phyloP scores from a whole-genome alignment of 1,140 invertebrate species.

The Gonatopus flavifemur region DNA sequence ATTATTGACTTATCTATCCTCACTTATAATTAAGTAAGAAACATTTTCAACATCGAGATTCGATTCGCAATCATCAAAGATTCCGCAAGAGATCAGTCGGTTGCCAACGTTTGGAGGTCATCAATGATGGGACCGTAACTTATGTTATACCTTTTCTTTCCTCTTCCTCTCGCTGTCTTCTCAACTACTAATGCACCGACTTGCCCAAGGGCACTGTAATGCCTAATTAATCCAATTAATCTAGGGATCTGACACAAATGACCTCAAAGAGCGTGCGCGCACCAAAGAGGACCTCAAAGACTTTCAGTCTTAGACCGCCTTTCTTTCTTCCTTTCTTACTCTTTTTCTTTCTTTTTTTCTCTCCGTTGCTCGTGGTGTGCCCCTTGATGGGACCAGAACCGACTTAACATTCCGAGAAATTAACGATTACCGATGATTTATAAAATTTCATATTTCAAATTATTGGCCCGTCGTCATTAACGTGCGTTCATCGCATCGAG shows the following conservation, averaged over 20 bases:
- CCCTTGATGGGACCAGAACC: constrained; percentile 51
- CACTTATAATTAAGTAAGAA: too few relatives aligned
- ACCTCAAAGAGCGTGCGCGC: constrained; percentile 49
- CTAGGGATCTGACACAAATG: constrained; percentile 54
- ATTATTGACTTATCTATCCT: too few relatives aligned
- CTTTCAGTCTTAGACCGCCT: constrained; percentile 26
- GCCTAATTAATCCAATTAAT: constrained; percentile 61
- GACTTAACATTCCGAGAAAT: constrained; percentile 59
- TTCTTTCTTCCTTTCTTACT: too few relatives aligned
- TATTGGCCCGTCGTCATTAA: constrained; percentile 57
- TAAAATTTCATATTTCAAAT: constrained; percentile 59
- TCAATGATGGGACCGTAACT: too few relatives aligned
- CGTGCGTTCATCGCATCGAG: constrained; percentile 40
- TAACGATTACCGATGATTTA: constrained; percentile 59
- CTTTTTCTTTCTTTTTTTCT: too few relatives aligned
- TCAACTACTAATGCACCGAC: constrained; percentile 49
- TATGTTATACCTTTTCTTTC: too few relatives aligned
- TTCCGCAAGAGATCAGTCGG: too few relatives aligned
- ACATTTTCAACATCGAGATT: too few relatives aligned
- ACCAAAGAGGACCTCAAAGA: constrained; percentile 33
- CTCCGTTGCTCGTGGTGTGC: constrained; percentile 24
- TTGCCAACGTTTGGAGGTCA: too few relatives aligned
- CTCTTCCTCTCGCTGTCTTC: constrained; percentile 20
- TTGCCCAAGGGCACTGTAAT: constrained; percentile 52
- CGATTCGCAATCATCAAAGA: too few relatives aligned